Evolutionary conservation across 2,797 vertebrate species (phyloP), one percentile per base, ranked within the genome.

Genomic region (Anabacerthia variegaticeps): DNA sequence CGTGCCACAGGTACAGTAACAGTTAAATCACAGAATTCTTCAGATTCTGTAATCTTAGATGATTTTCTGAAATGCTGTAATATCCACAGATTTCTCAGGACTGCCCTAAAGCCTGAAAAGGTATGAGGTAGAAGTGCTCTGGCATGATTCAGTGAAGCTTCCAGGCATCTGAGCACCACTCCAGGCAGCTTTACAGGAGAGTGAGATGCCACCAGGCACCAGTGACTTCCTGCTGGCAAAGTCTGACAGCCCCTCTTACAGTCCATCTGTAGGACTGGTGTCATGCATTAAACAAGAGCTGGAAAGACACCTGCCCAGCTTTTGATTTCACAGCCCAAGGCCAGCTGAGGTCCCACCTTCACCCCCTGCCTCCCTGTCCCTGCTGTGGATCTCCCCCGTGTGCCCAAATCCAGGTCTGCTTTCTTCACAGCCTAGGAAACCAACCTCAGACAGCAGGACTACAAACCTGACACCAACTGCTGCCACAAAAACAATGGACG

Each of bases 251-350:
- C 14, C 30, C 36, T 73, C 48, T 77, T 32, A 43, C 26, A 88
- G 62, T 27, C 74, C 54, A 22, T 2, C 27, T 7, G 24, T 63
- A 73, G 46, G 43, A 34, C 32, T 37, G 24, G 11, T 27, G 9
- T 3, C 23, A 34, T 0, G 8, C 0, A 0, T n/a, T 26, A 66
- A n/a, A 23, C 1, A 3, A 13, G 28, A 76, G 27, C 36, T 55
- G 44, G 15, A 56, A 92, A 84, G 37, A 32, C 73, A 82, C 26
- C 63, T 74, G 51, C 34, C 30, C 58, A 79, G 26, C 46, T 41
- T 52, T 37, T 52, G 56, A 59, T 39, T 56, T 72, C 49, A 21
- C 12, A 26, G 37, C 30, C 32, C 41, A 23, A 36, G 19, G 20
- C 19, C 74, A 41, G 58, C 11, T 37, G 55, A 71, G 24, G 34